Base-by-base conservation (phyloP, 1,140 invertebrate species). In the Patella vulgata region DNA sequence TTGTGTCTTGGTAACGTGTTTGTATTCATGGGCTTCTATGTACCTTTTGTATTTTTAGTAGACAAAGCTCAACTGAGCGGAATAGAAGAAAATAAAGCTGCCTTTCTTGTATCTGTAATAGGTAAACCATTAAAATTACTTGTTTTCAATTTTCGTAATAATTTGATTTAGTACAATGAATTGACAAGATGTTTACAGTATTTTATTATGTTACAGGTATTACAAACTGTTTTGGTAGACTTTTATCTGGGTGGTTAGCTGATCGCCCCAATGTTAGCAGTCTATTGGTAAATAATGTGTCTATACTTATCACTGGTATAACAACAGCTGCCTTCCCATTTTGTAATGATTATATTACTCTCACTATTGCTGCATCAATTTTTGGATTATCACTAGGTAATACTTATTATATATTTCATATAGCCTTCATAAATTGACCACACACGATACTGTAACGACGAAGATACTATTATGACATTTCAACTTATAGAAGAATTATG, bases 381-480 rank as follows among this genome's bases (percentile, higher is more conserved):
- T 99, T 99, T 83, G 97, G 97, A 54, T 87, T 98, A 63, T 95
- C 95, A 75, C 92, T 98, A 61, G 95, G 95, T 97, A 88, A 91
- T 36, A n/a, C n/a, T n/a, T n/a, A n/a, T n/a, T n/a, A n/a, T n/a
- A n/a, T n/a, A n/a, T n/a, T n/a, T n/a, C n/a, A n/a, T n/a, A n/a
- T n/a, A n/a, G 91, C 92, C 91, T n/a, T n/a, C n/a, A n/a, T n/a
- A n/a, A n/a, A n/a, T n/a, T n/a, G n/a, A n/a, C n/a, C n/a, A n/a
- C n/a, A n/a, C n/a, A n/a, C n/a, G n/a, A n/a, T n/a, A n/a, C n/a
- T n/a, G n/a, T n/a, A n/a, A n/a, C n/a, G n/a, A n/a, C n/a, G n/a
- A n/a, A n/a, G n/a, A n/a, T n/a, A n/a, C n/a, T n/a, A n/a, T n/a
- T n/a, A n/a, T n/a, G n/a, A n/a, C n/a, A n/a, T n/a, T n/a, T n/a